phyloP scores from a whole-genome alignment of 1,140 invertebrate genomes.

The Phymorhynchus buccinoides region DNA sequence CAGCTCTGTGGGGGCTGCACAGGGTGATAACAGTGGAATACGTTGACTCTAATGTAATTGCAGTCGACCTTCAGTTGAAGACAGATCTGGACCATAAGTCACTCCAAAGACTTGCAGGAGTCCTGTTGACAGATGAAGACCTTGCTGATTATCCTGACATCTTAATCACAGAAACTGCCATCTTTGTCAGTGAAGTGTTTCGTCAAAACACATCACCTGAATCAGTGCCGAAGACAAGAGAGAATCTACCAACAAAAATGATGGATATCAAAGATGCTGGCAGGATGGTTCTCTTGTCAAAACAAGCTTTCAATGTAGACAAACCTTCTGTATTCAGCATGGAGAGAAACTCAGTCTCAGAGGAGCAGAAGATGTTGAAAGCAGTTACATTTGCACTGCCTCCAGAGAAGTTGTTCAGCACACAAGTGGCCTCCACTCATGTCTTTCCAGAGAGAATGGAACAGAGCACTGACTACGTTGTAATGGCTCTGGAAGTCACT shows the following conservation, averaged over 20 bases:
- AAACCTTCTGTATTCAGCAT: neutral
- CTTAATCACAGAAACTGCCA: neutral
- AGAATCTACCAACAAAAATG: neutral
- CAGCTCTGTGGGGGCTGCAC: conserved; percentile 32
- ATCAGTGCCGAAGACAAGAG: neutral
- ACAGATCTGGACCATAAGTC: neutral
- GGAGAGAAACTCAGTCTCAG: neutral
- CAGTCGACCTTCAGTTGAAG: neutral
- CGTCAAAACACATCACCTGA: neutral
- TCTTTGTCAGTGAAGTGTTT: neutral
- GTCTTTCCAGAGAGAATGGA: neutral
- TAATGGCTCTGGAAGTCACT: neutral
- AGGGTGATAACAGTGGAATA: conserved; percentile 16
- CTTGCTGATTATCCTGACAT: neutral
- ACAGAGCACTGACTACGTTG: neutral
- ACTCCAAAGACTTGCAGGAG: neutral
- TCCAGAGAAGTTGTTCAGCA: neutral
- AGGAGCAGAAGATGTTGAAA: neutral
- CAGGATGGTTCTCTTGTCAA: neutral
- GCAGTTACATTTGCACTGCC: neutral
- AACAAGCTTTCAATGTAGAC: neutral
- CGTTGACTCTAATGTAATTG: neutral
- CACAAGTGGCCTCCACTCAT: neutral
- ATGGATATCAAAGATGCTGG: conserved; percentile 3
- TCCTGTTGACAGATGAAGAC: neutral